Evolutionary conservation across 2,888 invertebrate species (phyloP).

Genomic region (Charanyca ferruginea): DNA sequence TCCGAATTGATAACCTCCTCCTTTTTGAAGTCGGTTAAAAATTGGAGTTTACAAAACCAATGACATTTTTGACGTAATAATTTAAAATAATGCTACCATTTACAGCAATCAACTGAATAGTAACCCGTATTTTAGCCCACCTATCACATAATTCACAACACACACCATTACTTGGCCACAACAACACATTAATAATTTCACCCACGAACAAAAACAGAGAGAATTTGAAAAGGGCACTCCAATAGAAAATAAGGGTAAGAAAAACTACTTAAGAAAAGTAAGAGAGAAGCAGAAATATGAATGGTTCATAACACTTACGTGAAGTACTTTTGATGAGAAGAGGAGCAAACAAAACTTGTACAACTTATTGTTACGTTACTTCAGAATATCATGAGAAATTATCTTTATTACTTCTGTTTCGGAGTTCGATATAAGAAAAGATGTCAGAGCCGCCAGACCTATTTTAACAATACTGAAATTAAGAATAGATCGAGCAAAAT

Average conservation of each 20-base stretch:
- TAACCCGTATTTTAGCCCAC: not conserved
- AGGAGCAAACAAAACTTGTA: constrained; percentile 35
- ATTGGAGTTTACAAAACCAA: no score
- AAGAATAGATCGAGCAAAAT: no score
- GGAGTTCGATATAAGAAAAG: not conserved
- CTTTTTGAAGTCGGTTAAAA: no score
- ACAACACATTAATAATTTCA: constrained; percentile 52
- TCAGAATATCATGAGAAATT: constrained; percentile 25
- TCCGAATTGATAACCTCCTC: no score
- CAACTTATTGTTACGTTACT: constrained; percentile 53
- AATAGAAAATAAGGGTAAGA: constrained; percentile 42
- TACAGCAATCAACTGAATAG: constrained; percentile 1
- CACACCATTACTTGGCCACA: constrained; percentile 12
- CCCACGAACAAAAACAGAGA: constrained; percentile 20
- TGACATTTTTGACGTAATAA: no score
- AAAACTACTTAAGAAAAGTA: constrained; percentile 54
- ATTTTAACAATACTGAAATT: no score
- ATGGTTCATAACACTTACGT: constrained; percentile 50
- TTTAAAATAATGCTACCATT: not conserved
- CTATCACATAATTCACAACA: constrained; percentile 14
- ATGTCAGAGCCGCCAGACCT: no score
- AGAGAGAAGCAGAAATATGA: constrained; percentile 53
- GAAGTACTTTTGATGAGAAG: constrained; percentile 35
- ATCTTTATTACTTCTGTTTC: constrained; percentile 36
- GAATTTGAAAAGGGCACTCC: constrained; percentile 34